Evolutionary conservation across 2,113 vertebrate genomes (phyloP), one percentile per base, ranked within the genome.

Genomic region (Colaptes auratus): DNA sequence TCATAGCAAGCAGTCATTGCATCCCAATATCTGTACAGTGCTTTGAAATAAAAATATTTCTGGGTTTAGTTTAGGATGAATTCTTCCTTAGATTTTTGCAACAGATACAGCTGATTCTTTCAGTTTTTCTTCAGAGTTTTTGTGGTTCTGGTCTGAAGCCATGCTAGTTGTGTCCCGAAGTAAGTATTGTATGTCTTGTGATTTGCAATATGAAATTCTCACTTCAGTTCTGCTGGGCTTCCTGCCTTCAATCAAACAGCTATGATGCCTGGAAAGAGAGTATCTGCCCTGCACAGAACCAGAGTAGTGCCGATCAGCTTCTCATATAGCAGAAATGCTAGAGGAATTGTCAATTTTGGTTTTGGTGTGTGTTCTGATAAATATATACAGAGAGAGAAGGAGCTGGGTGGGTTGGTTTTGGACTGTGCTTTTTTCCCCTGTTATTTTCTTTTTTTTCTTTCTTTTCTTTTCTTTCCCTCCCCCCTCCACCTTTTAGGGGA

Each of bases 271-370:
- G 53, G 48, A 86, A 59, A 42, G 25, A 65, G 30, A 76, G 66
- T 86, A 82, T 3, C 17, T 52, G 3, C 17, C 27, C 11, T 52
- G 50, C 9, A 53, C 28, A 64, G 64, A 84, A 7, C 2, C 36
- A 82, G 52, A 64, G 52, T 14, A 56, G 31, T 35, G 53, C 48
- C 53, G 42, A 65, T 12, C 16, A 36, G 16, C 33, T 85, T 33
- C 52, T 88, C 4, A 2, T 27, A 0, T 9, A 58, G n/a, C 3
- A 71, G 24, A 21, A 2, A 1, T 70, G 27, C 20, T 30, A 30
- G 17, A 35, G 39, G 15, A 76, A 27, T 52, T 75, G 36, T 33
- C 56, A 46, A 39, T 7, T 82, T 46, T 64, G 31, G 27, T 60
- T 95, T 85, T 85, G 27, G 7, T 61, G 8, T 65, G 28, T 65